Percentiles rank a stretch among this genome's conserved stretches.
Evolutionary conservation across 1,140 invertebrate species (phyloP).

Genomic region (Bombus soroeensis): DNA sequence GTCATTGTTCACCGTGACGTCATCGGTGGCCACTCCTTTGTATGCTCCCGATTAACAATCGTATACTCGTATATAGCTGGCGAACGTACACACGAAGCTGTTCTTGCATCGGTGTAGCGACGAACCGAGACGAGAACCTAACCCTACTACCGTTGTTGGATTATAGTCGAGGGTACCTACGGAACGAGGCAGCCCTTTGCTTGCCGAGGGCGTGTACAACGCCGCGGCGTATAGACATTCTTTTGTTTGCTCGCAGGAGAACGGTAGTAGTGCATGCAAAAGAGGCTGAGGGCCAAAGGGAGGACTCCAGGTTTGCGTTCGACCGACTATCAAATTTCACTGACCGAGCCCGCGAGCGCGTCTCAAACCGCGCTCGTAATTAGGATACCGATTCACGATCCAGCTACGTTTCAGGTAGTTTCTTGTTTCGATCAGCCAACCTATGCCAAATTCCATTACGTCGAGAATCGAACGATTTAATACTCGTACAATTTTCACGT

Average conservation of each 20-base stretch:
- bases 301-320: slow-evolving; percentile 46
- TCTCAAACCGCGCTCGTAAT: slow-evolving; percentile 44
- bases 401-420: neutral
- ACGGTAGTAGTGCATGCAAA: slow-evolving; percentile 39
- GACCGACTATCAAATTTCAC: slow-evolving; percentile 69
- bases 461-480: too few species aligned
- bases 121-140: slow-evolving; percentile 40
- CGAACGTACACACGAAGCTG: neutral
- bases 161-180: slow-evolving; percentile 55
- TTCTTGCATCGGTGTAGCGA: slow-evolving; percentile 11
- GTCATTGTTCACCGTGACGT: slow-evolving; percentile 50
- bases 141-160: slow-evolving; percentile 26
- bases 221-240: slow-evolving; percentile 56
- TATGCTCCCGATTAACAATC: slow-evolving; percentile 51
- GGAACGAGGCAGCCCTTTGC: slow-evolving; percentile 63
- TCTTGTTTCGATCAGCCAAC: neutral
- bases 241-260: slow-evolving; percentile 68
- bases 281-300: slow-evolving; percentile 29
- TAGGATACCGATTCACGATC: neutral
- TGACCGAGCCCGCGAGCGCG: slow-evolving; percentile 34
- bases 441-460: too few species aligned
- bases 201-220: slow-evolving; percentile 69
- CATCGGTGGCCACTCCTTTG: slow-evolving; percentile 53
- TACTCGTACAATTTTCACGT: accelerated
- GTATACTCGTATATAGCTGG: neutral